Evolutionary conservation across 2,113 vertebrate genomes (phyloP).

Genomic region (Murina feae): DNA sequence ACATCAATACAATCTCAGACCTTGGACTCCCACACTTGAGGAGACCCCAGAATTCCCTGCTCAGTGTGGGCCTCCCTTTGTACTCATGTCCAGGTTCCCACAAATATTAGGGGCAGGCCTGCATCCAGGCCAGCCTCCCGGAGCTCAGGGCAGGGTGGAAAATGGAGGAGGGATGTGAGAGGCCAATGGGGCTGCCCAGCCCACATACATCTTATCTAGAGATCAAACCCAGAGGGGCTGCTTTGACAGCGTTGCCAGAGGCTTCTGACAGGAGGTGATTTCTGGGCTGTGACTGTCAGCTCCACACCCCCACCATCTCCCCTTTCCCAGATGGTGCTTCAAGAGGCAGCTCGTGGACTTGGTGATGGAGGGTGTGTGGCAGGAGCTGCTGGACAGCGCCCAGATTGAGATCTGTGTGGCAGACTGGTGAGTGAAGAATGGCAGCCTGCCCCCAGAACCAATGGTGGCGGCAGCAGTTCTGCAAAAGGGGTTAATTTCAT

Average conservation of each 20-base stretch:
- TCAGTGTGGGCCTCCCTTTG: not conserved
- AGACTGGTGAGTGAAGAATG: conserved; percentile 67
- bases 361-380: conserved; percentile 72
- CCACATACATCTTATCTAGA: not conserved
- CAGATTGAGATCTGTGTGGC: conserved; percentile 63
- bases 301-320: not conserved
- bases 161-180: not conserved
- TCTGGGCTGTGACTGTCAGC: not conserved
- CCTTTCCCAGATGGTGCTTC: conserved; percentile 63
- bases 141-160: not conserved
- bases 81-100: not conserved
- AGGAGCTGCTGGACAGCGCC: conserved; percentile 67
- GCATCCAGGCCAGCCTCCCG: not conserved
- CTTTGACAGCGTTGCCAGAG: not conserved
- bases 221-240: not conserved
- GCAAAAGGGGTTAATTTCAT: not conserved
- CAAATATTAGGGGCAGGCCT: not conserved
- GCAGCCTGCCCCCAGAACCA: not conserved
- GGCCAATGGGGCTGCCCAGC: no score
- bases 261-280: not conserved
- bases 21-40: not conserved
- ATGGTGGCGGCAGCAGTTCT: accelerated
- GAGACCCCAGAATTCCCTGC: not conserved
- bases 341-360: conserved; percentile 74
- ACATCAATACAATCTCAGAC: not conserved